Base-by-base conservation (phyloP, 2,113 vertebrate species). In the Lepus americanus region DNA sequence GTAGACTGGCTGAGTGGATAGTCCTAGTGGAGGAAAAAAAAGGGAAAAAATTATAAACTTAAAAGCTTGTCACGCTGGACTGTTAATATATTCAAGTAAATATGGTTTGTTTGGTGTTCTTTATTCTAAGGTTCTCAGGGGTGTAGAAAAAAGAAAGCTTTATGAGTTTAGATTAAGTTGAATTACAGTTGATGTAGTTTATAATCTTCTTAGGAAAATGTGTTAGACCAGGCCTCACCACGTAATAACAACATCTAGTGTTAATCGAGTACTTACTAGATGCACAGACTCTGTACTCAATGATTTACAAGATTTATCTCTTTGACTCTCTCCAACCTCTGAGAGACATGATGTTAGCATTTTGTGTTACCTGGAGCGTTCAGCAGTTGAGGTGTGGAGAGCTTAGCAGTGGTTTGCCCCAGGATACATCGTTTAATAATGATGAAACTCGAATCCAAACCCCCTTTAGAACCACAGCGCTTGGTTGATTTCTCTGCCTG, bases 1-100 rank as follows among this genome's bases (percentile, higher is more conserved):
- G 92, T 70, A 25, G 85, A 73, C 79, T 96, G 95, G 92, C 92
- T 95, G 72, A 90, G 55, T 64, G 11, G 67, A 49, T 87, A 63
- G 78, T 92, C 72, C 49, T 69, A 81, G 22, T 87, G 67, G 25
- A 8, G 66, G 66, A 87, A 33, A 25, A 73, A 19, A 31, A 22
- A 25, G 0, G 27, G 27, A 61, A 55, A 29, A 64, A 29, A n/a
- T 53, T 74, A 31, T 11, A 72, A 85, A 86, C 27, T 20, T 84
- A 87, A 81, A 83, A 81, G 61, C 59, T 90, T 23, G 2, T 81
- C 76, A 67, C 33, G 17, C 22, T 87, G 31, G 39, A 64, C 49
- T 76, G 25, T 88, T 92, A 85, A 81, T 78, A 85, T 61, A 87
- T 72, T 87, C 72, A 55, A 51, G 55, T 81, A 94, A 94, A 69